Conservation (phyloP, 2,888 invertebrate genomes). For the Netelia fuscicornis region DNA sequence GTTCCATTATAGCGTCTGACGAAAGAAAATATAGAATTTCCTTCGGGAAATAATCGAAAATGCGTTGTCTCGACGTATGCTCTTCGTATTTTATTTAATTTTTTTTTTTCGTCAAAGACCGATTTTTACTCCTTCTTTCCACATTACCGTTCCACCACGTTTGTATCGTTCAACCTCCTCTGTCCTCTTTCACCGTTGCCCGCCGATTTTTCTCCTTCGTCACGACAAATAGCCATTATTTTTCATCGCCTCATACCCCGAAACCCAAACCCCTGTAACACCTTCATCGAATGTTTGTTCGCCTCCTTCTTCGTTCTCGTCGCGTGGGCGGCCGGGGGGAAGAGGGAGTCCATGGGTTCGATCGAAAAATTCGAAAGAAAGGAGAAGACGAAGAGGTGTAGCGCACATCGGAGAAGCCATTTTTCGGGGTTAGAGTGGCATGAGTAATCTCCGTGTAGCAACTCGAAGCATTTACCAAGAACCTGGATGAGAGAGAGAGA, state of each 20-base stretch:
- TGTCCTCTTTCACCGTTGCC: neutral
- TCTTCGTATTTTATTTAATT: neutral
- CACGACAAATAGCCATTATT: constrained; percentile 35
- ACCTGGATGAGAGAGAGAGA: neutral
- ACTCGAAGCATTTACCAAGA: neutral
- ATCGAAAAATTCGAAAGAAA: constrained; percentile 7
- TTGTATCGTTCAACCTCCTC: neutral
- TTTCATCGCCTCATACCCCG: constrained; percentile 10
- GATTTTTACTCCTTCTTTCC: neutral
- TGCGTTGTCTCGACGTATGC: neutral
- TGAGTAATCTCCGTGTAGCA: constrained; percentile 7
- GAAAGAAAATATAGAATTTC: constrained; percentile 30
- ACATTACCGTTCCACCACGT: neutral
- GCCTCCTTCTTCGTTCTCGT: neutral
- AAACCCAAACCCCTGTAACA: neutral
- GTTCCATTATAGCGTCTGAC: neutral
- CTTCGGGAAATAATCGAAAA: neutral
- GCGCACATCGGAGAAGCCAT: constrained; percentile 10
- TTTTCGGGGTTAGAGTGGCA: constrained; percentile 27
- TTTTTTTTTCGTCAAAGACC: neutral
- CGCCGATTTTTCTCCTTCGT: constrained; percentile 8
- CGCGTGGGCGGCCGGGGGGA: neutral
- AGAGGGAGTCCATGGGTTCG: neutral
- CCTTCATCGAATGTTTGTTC: neutral
- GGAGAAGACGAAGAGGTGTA: constrained; percentile 12